phyloP scores from a whole-genome alignment of 2,113 vertebrate genomes.

The Myotis yumanensis region DNA sequence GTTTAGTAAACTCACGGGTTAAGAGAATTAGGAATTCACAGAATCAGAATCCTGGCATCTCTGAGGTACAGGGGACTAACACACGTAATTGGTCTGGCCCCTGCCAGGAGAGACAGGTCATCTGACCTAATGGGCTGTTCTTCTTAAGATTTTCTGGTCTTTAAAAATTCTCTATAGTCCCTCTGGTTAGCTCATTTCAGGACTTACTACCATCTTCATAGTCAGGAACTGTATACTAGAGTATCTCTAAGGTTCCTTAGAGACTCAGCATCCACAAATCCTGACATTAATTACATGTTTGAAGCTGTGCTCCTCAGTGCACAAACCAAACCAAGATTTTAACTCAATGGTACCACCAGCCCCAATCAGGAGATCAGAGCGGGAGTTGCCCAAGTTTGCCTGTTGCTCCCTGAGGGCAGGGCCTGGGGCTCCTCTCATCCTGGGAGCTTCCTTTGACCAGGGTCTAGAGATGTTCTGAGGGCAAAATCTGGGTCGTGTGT shows the following conservation, averaged over 20 bases:
- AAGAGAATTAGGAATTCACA: not conserved
- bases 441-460: not conserved
- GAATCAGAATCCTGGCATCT: slow-evolving; percentile 9
- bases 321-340: not conserved
- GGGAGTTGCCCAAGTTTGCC: not conserved
- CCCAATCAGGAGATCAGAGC: not conserved
- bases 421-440: not conserved
- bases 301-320: not conserved
- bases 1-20: not conserved
- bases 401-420: not conserved
- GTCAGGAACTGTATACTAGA: not conserved
- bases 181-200: not conserved
- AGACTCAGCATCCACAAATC: not conserved
- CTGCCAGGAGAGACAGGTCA: not conserved
- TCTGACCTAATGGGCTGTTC: not conserved
- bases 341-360: not conserved
- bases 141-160: not conserved
- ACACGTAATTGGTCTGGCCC: not conserved
- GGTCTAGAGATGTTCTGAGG: not conserved
- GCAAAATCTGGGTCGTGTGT: not conserved
- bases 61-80: not conserved
- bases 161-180: not conserved
- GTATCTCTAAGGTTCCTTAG: not conserved
- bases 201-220: not conserved
- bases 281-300: not conserved